Conservation (phyloP, 2,797 vertebrate genomes). For the Onychomys leucogaster region DNA sequence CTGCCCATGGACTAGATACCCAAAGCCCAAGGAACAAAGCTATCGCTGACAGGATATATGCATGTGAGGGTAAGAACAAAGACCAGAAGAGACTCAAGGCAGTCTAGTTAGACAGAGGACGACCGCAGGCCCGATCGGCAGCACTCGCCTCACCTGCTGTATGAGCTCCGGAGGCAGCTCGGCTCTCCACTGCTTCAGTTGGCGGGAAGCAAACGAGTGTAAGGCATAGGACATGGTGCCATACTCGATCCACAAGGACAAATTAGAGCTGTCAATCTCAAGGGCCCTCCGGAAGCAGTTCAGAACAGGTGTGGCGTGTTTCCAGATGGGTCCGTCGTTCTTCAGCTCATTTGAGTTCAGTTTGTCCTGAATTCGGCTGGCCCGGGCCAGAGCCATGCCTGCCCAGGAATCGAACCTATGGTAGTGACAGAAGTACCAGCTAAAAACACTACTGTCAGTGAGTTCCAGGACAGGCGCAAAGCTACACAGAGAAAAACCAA, state of each 20-base stretch:
- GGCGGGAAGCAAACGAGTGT: slow-evolving; percentile 97
- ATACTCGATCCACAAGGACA: slow-evolving; percentile 98
- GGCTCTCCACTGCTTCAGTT: slow-evolving; percentile 95
- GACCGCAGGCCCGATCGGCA: neutral
- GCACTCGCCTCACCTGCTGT: slow-evolving; percentile 91
- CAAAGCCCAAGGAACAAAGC: neutral
- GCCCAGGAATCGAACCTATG: slow-evolving; percentile 99
- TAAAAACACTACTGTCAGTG: neutral
- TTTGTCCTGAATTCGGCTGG: slow-evolving; percentile 98
- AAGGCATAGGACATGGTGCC: slow-evolving; percentile 97
- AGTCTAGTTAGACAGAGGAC: neutral
- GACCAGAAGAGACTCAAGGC: neutral
- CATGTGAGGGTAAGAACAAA: neutral
- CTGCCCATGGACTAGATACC: neutral
- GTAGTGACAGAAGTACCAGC: neutral
- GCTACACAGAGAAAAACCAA: no score
- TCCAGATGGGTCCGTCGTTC: slow-evolving; percentile 97
- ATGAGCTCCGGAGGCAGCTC: slow-evolving; percentile 94
- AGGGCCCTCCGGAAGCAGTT: slow-evolving; percentile 96
- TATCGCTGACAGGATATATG: neutral
- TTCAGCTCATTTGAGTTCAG: slow-evolving; percentile 98
- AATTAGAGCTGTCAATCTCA: slow-evolving; percentile 96
- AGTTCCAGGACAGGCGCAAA: no score
- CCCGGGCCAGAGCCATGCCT: slow-evolving; percentile 97
- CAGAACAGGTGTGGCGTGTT: slow-evolving; percentile 95